These are phyloP conservation scores for Garrulus glandarius DNA, from an alignment of 2,797 vertebrate species.

Conservation along the genomic window DNA sequence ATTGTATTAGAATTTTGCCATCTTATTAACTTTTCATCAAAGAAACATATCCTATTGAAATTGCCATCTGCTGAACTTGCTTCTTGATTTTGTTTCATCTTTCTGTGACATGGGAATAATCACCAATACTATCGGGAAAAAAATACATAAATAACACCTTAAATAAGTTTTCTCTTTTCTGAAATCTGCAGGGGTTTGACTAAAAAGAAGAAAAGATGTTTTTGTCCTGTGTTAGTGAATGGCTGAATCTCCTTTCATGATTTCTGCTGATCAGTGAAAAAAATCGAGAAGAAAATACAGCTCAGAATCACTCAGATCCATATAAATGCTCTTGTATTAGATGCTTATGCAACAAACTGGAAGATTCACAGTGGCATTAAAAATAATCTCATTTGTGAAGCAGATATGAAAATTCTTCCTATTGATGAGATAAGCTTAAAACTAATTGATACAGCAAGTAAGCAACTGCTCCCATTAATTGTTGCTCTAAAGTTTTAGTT, in stretches of 20 bases:
- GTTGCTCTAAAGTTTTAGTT: background rate
- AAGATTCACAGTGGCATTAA: background rate
- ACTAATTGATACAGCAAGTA: background rate
- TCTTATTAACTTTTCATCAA: background rate
- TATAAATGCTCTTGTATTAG: background rate
- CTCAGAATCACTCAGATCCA: background rate
- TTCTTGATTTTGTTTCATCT: slow-evolving; percentile 11
- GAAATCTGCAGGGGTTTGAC: background rate
- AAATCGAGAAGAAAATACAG: background rate
- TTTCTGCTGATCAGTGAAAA: background rate
- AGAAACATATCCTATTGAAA: background rate
- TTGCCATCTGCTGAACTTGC: background rate
- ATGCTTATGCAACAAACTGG: background rate
- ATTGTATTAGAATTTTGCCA: background rate
- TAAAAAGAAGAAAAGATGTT: background rate
- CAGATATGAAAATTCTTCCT: background rate
- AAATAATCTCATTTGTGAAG: background rate
- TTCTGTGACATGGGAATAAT: background rate
- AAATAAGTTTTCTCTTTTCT: background rate
- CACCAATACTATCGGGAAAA: background rate
- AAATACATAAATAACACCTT: background rate
- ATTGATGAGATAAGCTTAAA: background rate
- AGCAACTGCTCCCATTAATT: background rate
- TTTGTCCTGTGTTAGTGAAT: background rate
- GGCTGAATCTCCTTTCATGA: background rate